phyloP scores from a whole-genome alignment of 1,140 invertebrate species.

The Leptopilina clavipes region DNA sequence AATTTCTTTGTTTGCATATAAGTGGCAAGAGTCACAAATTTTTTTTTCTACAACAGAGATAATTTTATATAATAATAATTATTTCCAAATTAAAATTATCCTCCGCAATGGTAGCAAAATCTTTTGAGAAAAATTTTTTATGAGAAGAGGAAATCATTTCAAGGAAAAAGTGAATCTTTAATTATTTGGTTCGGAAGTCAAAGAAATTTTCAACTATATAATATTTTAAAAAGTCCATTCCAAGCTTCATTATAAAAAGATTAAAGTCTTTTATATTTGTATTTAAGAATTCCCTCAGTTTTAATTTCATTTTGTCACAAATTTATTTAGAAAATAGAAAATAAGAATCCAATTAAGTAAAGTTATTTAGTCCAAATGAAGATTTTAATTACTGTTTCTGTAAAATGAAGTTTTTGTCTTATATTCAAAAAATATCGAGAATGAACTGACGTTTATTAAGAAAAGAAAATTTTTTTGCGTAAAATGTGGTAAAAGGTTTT shows the following conservation, averaged over 20 bases:
- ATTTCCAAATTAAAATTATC: too few relatives aligned
- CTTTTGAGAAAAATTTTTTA: background rate
- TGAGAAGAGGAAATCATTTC: background rate
- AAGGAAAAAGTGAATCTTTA: background rate
- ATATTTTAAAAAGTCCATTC: background rate
- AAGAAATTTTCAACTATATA: background rate
- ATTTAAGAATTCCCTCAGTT: background rate
- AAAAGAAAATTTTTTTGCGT: too few relatives aligned
- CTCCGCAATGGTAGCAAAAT: background rate
- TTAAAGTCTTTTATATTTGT: background rate
- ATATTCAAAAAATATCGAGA: too few relatives aligned
- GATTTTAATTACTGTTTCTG: background rate
- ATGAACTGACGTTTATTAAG: too few relatives aligned
- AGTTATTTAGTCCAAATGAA: background rate
- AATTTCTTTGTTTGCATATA: too few relatives aligned
- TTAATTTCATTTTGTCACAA: background rate
- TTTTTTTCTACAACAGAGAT: too few relatives aligned
- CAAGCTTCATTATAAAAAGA: slow-evolving; percentile 6
- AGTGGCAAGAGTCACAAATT: background rate
- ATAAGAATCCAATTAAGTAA: background rate
- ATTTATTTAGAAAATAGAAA: background rate
- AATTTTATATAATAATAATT: too few relatives aligned
- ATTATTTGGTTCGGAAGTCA: slow-evolving; percentile 11
- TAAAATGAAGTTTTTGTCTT: background rate
- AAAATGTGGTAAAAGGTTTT: background rate